phyloP scores from a whole-genome alignment of 2,888 invertebrate genomes.

The Morpho helenor region DNA sequence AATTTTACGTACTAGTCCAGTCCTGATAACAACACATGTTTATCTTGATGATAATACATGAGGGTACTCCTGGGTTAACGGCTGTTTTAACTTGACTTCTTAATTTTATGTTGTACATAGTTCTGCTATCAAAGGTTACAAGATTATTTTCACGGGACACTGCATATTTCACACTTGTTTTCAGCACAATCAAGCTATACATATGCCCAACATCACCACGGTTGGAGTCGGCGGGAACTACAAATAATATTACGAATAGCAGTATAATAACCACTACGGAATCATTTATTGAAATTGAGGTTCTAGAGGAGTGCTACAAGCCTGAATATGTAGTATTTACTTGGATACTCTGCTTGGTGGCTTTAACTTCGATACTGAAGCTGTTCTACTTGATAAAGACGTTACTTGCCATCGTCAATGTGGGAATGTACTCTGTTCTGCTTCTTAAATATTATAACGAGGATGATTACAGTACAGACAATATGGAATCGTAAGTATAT shows the following conservation, averaged over 20 bases:
- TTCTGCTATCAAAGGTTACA: too few relatives aligned
- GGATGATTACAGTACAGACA: slow-evolving; percentile 57
- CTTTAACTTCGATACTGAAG: slow-evolving; percentile 94
- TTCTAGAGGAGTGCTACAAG: slow-evolving; percentile 74
- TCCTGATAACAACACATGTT: too few relatives aligned
- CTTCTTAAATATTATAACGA: slow-evolving; percentile 81
- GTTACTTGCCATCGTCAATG: slow-evolving; percentile 86
- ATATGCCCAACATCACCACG: slow-evolving; percentile 48
- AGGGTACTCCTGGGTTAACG: too few relatives aligned
- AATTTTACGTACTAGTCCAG: too few relatives aligned
- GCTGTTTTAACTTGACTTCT: too few relatives aligned
- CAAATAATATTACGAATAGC: slow-evolving; percentile 3
- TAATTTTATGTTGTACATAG: too few relatives aligned
- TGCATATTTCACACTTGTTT: slow-evolving; percentile 23
- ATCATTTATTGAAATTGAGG: neutral
- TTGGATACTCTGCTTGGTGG: slow-evolving; percentile 95
- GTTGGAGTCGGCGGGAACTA: neutral
- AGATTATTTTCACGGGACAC: too few relatives aligned
- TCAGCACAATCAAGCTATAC: slow-evolving; percentile 62
- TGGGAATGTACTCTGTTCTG: slow-evolving; percentile 85
- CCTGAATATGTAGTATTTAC: slow-evolving; percentile 96
- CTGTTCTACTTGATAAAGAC: slow-evolving; percentile 93
- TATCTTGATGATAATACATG: too few relatives aligned
- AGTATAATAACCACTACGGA: neutral
- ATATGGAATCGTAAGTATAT: slow-evolving; percentile 52